Evolutionary conservation across 2,113 vertebrate species (phyloP).

Genomic region (Anoura caudifer): DNA sequence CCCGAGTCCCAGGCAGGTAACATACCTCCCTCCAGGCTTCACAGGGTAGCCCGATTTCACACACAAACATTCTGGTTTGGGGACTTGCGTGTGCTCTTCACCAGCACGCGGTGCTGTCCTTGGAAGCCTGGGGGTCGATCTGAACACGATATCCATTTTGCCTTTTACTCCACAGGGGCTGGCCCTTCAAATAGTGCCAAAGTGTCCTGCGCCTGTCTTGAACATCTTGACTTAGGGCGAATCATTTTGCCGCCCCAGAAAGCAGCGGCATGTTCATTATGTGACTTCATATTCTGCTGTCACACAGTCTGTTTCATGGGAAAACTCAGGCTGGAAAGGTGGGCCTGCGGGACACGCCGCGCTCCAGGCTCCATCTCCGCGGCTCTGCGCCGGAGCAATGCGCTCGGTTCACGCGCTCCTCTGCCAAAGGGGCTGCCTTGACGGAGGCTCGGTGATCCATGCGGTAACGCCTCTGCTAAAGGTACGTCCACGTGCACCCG

Average conservation of each 20-base stretch:
- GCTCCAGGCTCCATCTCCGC: background rate
- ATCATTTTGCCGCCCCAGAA: background rate
- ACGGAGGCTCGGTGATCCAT: fast-evolving
- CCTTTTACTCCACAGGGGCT: fast-evolving
- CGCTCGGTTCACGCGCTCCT: background rate
- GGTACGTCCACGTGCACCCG: fast-evolving
- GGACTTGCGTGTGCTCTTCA: fast-evolving
- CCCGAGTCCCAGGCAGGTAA: too few relatives aligned
- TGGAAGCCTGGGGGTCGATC: background rate
- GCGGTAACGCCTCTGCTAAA: too few relatives aligned
- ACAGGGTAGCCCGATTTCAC: background rate
- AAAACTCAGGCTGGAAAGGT: fast-evolving
- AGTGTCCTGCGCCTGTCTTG: background rate
- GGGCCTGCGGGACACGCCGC: fast-evolving
- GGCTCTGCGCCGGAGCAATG: fast-evolving
- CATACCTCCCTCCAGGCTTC: background rate
- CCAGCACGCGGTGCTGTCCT: background rate
- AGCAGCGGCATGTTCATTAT: fast-evolving
- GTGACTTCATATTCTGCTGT: fast-evolving
- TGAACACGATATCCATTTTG: background rate
- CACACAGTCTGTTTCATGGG: too few relatives aligned
- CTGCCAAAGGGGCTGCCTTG: fast-evolving
- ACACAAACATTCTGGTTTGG: background rate
- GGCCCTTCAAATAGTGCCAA: background rate
- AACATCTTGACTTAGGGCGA: background rate